Evolutionary conservation across 1,140 invertebrate genomes (phyloP), one percentile per base, ranked within the genome.

Genomic region (Colletes gigas): DNA sequence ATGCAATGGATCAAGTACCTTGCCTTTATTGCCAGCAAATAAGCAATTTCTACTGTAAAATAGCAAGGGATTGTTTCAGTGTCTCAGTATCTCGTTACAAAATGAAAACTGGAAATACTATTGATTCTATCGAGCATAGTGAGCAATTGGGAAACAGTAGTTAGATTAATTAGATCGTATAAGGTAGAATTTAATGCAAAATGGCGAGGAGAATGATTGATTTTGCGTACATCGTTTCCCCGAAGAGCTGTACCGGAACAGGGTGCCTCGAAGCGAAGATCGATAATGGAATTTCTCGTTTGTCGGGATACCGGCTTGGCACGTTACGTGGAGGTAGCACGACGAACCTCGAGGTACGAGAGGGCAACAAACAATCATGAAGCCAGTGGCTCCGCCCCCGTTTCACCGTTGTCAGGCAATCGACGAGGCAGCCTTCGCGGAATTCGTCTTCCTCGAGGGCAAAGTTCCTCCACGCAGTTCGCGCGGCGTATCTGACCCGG

Each of bases 331-430:
- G 72, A 69, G 62, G 47, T 57, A 69, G 69, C 73, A 70, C 77
- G 74, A 66, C 62, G 80, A 78, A 75, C 41, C 60, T 74, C 69
- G 78, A 15, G 55, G 57, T 68, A 75, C n/a, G 52, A 70, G 78
- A 82, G 59, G 55, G 74, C 65, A 83, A 76, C 79, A 57, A 83
- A 82, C 65, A 83, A 85, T 86, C 80, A 68, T 73, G 60, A 55
- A 44, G 17, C 15, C 52, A 21, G 50, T 85, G 41, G 81, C 86
- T 88, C 90, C 90, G 89, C 90, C 90, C 90, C 88, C 82, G 79
- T 82, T 76, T 82, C 62, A 47, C 66, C 75, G 89, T 90, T 89
- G 90, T 90, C 88, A 89, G 77, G 90, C 83, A 90, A 90, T 89
- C 81, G 83, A 76, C 77, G 69, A n/a, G 73, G 47, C 79, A 74